These are phyloP conservation scores for Epizoanthus illoricatus DNA, from an alignment of 92 coral and sea anemone genomes.

Conservation along the genomic window DNA sequence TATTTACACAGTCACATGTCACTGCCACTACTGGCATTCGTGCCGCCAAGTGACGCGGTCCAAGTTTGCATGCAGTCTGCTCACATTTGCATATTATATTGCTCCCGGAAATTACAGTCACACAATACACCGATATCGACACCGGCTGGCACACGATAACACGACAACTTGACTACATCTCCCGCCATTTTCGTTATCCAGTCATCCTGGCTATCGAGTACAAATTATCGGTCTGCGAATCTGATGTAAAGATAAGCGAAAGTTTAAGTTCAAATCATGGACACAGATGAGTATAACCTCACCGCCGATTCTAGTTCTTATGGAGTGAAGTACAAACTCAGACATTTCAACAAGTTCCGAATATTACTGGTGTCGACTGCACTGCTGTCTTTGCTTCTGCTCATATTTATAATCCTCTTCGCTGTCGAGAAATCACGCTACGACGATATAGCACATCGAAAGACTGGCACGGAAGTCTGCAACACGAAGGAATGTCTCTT, in stretches of 20 bases:
- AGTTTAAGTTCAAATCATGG: not conserved
- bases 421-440: conserved; percentile 23
- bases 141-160: not conserved
- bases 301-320: not conserved
- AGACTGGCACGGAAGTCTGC: not conserved
- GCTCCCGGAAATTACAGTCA: no score
- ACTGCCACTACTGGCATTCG: no score
- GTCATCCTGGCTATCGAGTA: not conserved
- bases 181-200: not conserved
- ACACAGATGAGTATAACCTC: not conserved
- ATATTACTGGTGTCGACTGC: conserved; percentile 11
- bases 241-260: not conserved
- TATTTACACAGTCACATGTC: no score
- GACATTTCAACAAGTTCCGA: conserved; percentile 48
- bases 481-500: conserved; percentile 31
- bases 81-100: not conserved
- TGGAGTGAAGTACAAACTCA: conserved; percentile 46
- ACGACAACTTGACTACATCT: not conserved
- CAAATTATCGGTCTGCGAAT: not conserved
- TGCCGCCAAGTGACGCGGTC: no score
- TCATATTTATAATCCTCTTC: conserved; percentile 37
- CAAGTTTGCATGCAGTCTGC: no score
- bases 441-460: not conserved
- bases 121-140: no score
- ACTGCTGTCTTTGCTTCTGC: not conserved